These are phyloP conservation scores for Argentina silus DNA, from an alignment of 2,797 vertebrate species.

Conservation along the genomic window DNA sequence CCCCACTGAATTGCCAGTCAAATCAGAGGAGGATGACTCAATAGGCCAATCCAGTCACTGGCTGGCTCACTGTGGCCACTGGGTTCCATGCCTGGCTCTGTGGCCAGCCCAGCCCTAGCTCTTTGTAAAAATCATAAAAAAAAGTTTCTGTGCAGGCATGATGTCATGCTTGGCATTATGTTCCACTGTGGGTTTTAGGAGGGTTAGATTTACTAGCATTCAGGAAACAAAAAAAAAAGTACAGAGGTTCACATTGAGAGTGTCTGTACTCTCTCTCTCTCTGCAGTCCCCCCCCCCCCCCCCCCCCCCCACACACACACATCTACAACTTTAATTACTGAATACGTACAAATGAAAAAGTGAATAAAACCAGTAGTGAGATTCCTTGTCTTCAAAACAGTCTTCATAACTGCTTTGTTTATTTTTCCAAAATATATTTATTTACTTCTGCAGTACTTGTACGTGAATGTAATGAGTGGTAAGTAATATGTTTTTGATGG, in stretches of 20 bases:
- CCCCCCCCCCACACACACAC: slow-evolving; percentile 38
- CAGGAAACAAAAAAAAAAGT: slow-evolving; percentile 71
- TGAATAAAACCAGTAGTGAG: slow-evolving; percentile 5
- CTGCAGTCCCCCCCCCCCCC: slow-evolving; percentile 38
- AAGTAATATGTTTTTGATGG: slow-evolving; percentile 48
- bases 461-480: slow-evolving; percentile 42
- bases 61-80: slow-evolving; percentile 35
- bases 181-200: slow-evolving; percentile 68
- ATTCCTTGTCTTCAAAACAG: slow-evolving; percentile 31
- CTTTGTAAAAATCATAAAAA: slow-evolving; percentile 64
- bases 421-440: not conserved
- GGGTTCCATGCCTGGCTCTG: slow-evolving; percentile 56
- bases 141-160: slow-evolving; percentile 62
- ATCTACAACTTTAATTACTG: slow-evolving; percentile 30
- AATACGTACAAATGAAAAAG: not conserved
- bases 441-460: slow-evolving; percentile 23
- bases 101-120: slow-evolving; percentile 48
- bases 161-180: slow-evolving; percentile 75
- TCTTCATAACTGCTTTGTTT: not conserved
- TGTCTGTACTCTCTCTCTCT: slow-evolving; percentile 55
- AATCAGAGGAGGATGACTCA: slow-evolving; percentile 44
- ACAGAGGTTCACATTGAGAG: slow-evolving; percentile 69
- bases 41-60: slow-evolving; percentile 35
- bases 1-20: slow-evolving; percentile 16
- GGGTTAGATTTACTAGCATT: slow-evolving; percentile 76